phyloP scores from a whole-genome alignment of 2,113 vertebrate genomes.

The Alosa alosa region DNA sequence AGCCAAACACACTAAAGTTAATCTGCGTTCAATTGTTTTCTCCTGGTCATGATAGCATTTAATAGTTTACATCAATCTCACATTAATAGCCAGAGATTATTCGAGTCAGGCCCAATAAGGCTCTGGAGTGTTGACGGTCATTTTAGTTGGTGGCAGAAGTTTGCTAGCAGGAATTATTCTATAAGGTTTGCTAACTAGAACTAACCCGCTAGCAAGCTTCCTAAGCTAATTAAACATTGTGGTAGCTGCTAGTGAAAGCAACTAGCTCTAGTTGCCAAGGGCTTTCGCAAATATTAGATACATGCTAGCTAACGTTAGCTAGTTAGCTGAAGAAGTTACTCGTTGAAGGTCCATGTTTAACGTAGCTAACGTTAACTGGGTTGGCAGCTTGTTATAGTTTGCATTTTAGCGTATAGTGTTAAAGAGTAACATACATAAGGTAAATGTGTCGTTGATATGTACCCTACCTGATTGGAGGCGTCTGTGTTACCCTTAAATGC shows the following conservation, averaged over 20 bases:
- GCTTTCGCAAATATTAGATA: background rate
- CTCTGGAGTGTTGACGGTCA: background rate
- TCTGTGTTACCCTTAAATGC: slow-evolving; percentile 13
- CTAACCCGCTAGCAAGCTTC: background rate
- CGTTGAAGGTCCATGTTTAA: background rate
- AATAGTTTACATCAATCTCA: background rate
- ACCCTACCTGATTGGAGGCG: background rate
- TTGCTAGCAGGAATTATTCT: background rate
- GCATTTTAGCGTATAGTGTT: background rate
- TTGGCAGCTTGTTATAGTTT: slow-evolving; percentile 15
- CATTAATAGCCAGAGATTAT: background rate
- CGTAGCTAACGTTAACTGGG: slow-evolving; percentile 27
- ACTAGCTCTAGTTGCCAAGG: background rate
- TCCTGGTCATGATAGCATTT: background rate
- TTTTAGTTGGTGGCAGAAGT: background rate
- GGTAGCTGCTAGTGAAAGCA: background rate
- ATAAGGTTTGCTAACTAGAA: background rate
- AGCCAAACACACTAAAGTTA: background rate
- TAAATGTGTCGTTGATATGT: background rate
- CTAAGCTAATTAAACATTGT: background rate
- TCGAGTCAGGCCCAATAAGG: background rate
- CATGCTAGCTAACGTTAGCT: background rate
- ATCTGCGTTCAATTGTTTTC: background rate
- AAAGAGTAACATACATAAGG: background rate
- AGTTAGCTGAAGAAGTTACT: background rate